phyloP scores from a whole-genome alignment of 1,140 invertebrate species.

The Potamilus streckersoni region DNA sequence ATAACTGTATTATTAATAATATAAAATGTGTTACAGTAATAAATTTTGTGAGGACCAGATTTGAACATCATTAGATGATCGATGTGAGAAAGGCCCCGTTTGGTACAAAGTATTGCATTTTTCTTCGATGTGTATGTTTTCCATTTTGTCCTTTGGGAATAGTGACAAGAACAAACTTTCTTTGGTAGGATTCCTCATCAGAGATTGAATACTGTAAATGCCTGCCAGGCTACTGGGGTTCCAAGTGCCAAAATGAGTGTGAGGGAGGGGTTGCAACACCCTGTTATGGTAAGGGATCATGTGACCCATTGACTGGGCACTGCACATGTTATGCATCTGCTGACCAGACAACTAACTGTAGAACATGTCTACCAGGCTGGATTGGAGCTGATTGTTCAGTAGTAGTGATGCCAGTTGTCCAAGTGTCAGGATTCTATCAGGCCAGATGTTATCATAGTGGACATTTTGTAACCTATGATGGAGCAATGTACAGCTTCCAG shows the following conservation, averaged over 20 bases:
- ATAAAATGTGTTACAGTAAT: too few species aligned
- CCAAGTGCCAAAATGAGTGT: slow-evolving; percentile 37
- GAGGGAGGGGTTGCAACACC: slow-evolving; percentile 36
- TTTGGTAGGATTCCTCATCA: slow-evolving; percentile 11
- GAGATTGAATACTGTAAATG: slow-evolving; percentile 33
- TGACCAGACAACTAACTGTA: slow-evolving; percentile 30
- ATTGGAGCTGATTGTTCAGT: slow-evolving; percentile 39
- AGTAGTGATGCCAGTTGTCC: not conserved
- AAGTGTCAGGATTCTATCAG: slow-evolving; percentile 9
- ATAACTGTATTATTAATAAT: too few species aligned
- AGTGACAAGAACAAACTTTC: not conserved
- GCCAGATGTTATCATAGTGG: slow-evolving; percentile 12
- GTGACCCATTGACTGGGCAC: slow-evolving; percentile 29
- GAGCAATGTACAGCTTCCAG: slow-evolving; percentile 36
- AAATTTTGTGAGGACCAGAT: too few species aligned
- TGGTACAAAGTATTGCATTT: too few species aligned
- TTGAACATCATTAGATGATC: too few species aligned
- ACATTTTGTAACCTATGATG: slow-evolving; percentile 42
- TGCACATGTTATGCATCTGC: slow-evolving; percentile 37
- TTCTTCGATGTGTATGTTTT: too few species aligned
- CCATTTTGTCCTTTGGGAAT: too few species aligned
- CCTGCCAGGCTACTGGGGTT: slow-evolving; percentile 47
- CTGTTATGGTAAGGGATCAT: slow-evolving; percentile 42
- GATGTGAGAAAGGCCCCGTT: too few species aligned
- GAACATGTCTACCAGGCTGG: slow-evolving; percentile 35